phyloP scores from a whole-genome alignment of 2,113 vertebrate species.

The Phocoena sinus region DNA sequence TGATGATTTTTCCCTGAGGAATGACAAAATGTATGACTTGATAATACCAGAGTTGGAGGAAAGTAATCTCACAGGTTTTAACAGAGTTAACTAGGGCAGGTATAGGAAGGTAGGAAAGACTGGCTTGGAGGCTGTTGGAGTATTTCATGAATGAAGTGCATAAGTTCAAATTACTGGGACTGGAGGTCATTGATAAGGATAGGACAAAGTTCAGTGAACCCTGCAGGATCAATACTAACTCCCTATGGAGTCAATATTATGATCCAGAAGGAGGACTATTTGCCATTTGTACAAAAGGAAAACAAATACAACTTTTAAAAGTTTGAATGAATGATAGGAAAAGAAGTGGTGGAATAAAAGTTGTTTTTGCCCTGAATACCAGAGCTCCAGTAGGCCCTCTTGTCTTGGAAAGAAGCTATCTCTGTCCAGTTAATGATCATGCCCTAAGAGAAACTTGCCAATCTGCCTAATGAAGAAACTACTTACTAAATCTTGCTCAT shows the following conservation, averaged over 20 bases:
- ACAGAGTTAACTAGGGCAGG: neutral
- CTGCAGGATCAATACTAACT: neutral
- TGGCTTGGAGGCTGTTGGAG: neutral
- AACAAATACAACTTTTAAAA: constrained; percentile 2
- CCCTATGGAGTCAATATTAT: neutral
- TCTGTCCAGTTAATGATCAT: neutral
- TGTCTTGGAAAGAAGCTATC: neutral
- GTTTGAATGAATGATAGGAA: neutral
- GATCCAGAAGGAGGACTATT: neutral
- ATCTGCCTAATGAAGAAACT: neutral
- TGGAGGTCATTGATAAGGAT: neutral
- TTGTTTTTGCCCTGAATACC: neutral
- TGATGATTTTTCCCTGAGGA: neutral
- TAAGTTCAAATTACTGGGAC: neutral
- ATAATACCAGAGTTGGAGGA: neutral
- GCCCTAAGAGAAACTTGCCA: neutral
- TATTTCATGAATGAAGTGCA: neutral
- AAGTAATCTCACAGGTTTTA: neutral
- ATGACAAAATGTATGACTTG: neutral
- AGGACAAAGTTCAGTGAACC: neutral
- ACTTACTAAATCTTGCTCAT: neutral
- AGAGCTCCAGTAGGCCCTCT: neutral
- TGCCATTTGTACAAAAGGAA: neutral
- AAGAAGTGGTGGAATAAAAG: neutral
- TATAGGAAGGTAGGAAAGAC: neutral